Conservation (phyloP, 2,888 invertebrate species). For the Pristionchus maxplancki region DNA sequence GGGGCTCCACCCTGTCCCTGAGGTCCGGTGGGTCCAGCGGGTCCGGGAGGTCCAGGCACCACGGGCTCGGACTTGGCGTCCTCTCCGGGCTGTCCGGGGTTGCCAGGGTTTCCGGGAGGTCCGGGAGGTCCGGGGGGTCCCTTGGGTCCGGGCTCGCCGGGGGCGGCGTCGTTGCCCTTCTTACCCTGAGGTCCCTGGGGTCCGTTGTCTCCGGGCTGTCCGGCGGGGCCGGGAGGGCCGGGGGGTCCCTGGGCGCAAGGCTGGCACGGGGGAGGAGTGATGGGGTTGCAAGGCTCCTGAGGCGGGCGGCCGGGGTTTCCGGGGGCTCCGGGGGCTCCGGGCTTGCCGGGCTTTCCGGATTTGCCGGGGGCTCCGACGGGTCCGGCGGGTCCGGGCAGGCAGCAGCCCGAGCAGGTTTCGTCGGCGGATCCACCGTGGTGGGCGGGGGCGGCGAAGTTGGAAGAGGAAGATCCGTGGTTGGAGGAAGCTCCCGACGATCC, state of each 20-base stretch:
- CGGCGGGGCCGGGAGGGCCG: constrained; percentile 70
- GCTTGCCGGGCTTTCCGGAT: constrained; percentile 70
- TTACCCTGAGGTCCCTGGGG: constrained; percentile 65
- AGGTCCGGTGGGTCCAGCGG: constrained; percentile 65
- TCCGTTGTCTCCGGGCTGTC: constrained; percentile 70
- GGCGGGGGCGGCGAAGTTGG: constrained; percentile 6
- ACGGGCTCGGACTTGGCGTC: constrained; percentile 56
- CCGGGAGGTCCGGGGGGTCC: constrained; percentile 72
- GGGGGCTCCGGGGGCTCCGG: constrained; percentile 69
- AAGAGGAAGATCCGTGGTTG: constrained; percentile 20
- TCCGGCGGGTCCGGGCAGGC: constrained; percentile 70
- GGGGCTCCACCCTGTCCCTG: constrained; percentile 68
- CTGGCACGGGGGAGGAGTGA: constrained; percentile 70
- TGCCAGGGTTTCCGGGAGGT: constrained; percentile 60
- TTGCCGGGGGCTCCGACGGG: constrained; percentile 68
- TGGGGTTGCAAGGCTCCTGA: constrained; percentile 68
- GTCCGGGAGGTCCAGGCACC: constrained; percentile 65
- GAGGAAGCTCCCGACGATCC: constrained; percentile 9
- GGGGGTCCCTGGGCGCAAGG: constrained; percentile 69
- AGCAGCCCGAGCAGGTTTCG: constrained; percentile 70
- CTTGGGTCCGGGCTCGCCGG: constrained; percentile 71
- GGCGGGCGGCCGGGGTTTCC: constrained; percentile 71
- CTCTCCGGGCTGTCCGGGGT: constrained; percentile 61
- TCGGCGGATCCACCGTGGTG: constrained; percentile 48
- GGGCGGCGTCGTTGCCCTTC: constrained; percentile 68